Base-by-base conservation (phyloP, 1,140 invertebrate genomes). In the Physella acuta region DNA sequence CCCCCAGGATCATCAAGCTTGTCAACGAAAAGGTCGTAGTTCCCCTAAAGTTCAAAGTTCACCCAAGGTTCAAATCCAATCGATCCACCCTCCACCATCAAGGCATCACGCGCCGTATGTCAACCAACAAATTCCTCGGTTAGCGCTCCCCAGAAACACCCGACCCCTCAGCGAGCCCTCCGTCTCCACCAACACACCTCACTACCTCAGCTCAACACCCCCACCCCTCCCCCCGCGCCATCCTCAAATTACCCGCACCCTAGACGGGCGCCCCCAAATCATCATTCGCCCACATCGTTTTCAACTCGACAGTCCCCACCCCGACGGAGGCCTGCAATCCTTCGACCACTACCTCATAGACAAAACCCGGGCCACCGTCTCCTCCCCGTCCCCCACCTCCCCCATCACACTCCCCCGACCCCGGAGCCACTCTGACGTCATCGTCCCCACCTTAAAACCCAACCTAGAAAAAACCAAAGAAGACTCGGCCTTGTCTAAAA, bases 311-410 rank as follows among this genome's bases (percentile, higher is more conserved):
- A 30, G 20, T 3, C 0, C 30, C 2, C 26, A 44, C 26, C 8
- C 52, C 56, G 31, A 36, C 2, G 33, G n/a, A 30, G 37, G 60
- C 14, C 61, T 58, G 28, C 61, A 63, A n/a, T 70, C 60, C n/a
- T 70, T 63, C 68, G 34, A 63, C 11, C 58, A 63, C 31, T 63
- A 70, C 61, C 44, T 70, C 36, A 64, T 70, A 20, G 30, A 65
- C 56, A 60, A 66, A 37, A 20, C 44, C 8, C 66, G 33, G n/a
- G 33, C 44, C 26, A 30, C 33, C n/a, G 14, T 28, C 11, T 58
- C 53, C 3, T 67, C 62, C 34, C n/a, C 37, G 4, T 52, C 62
- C 39, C 30, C 37, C 11, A 3, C 62, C 20, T 31, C 44, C 11
- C 2, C 62, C 28, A 3, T 28, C 44, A 53, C 62, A 1, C 52